Base-by-base conservation (phyloP, 23 tunicate genomes). In the Halocynthia roretzi region DNA sequence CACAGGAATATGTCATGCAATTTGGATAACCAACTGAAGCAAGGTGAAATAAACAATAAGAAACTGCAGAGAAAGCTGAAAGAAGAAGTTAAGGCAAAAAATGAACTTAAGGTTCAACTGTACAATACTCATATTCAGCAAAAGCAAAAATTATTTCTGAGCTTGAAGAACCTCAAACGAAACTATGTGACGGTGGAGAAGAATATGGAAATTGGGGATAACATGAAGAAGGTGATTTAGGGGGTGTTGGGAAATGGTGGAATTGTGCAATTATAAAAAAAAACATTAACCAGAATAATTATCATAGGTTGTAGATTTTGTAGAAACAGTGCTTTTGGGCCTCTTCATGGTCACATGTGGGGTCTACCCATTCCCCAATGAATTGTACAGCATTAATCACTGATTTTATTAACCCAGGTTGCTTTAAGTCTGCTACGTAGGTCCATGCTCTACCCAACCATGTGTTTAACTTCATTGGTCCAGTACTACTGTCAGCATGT, bases 401-500 rank as follows among this genome's bases (percentile, higher is more conserved):
- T 15, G 18, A 60, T 17, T 15, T 60, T 15, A 60, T 60, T 15
- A 72, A 14, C 10, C 8, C 83, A 85, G 90, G 74, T 56, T 51
- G 80, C 54, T 60, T 71, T 85, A 10, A 71, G 61, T 6, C 72
- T 85, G 20, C 80, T 85, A 6, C 64, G 58, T 12, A 62, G 62
- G 67, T 85, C 90, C 6, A 85, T 85, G 90, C 14, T 17, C 48
- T 79, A 70, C 60, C 90, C 90, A 7, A 51, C 57, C n/a, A 20
- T 70, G 7, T 53, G 80, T 7, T 53, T 85, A 8, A 54, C 54
- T 51, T 21, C 64, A 49, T 51, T 85, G 54, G 83, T 80, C 6
- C 71, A 31, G 17, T 75, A 80, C 22, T 85, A 85, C 55, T 22
- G 67, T n/a, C 80, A 80, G 50, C 83, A 85, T 53, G 76, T 17